These are phyloP conservation scores for Microtus pennsylvanicus DNA, from an alignment of 2,113 vertebrate species.

Conservation along the genomic window DNA sequence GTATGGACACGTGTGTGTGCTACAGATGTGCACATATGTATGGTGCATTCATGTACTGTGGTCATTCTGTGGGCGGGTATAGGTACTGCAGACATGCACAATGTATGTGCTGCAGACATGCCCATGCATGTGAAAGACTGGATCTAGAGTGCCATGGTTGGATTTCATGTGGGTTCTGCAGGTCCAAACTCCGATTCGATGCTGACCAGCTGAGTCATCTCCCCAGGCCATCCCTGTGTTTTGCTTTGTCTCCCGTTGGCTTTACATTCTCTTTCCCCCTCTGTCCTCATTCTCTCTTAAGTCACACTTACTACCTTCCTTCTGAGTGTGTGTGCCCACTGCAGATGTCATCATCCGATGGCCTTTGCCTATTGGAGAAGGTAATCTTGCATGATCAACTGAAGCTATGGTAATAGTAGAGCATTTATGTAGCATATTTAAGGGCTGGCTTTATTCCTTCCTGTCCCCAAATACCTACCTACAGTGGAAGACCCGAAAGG, in stretches of 20 bases:
- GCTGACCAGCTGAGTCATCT: neutral
- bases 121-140: neutral
- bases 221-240: neutral
- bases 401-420: neutral
- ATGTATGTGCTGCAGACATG: neutral
- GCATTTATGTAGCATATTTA: neutral
- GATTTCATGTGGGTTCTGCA: neutral
- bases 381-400: neutral
- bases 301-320: neutral
- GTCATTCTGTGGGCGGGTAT: neutral
- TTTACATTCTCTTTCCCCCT: neutral
- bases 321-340: neutral
- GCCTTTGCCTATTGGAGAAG: neutral
- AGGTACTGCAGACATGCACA: no score
- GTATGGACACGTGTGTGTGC: no score
- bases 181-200: neutral
- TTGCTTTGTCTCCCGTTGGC: neutral
- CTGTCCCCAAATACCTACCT: neutral
- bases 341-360: neutral
- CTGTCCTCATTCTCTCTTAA: neutral
- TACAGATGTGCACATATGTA: no score
- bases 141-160: neutral
- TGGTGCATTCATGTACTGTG: no score
- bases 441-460: neutral
- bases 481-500: neutral